Evolutionary conservation across 92 coral and sea anemone genomes (phyloP), one percentile per base, ranked within the genome.

Genomic region (Paragorgia papillata): DNA sequence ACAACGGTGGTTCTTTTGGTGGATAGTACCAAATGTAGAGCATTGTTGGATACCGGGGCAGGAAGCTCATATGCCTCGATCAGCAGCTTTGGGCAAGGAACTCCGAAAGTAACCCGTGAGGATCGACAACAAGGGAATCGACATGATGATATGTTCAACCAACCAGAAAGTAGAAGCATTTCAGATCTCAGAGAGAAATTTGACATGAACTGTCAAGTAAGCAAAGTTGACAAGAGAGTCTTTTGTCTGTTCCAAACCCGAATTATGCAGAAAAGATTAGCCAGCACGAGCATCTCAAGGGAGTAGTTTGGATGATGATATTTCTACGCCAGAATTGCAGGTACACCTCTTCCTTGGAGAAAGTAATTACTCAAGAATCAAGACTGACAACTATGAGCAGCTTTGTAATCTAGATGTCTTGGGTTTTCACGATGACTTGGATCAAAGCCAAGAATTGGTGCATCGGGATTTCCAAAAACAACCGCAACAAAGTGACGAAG

Each of bases 131-230:
- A 74, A 69, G 26, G 27, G 50, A 65, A 83, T 87, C 0, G 87
- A 86, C 31, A 87, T 81, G 89, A 89, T 85, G 86, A 53, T 89
- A 56, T 56, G 74, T 48, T 64, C 86, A 7, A 75, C 88, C 17
- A 60, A 75, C 35, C 87, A 88, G 74, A 82, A 73, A 57, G 57
- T 88, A 28, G 60, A 66, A 44, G 62, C 58, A 40, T 86, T 77
- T 31, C 79, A 40, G 41, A 80, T 28, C 51, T 81, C 19, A 34
- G 63, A 4, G 77, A 81, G 69, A 48, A 75, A 21, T 84, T 71
- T 62, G 76, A 76, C 43, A 81, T 87, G 88, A 62, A 80, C 21
- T 66, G 80, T 13, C 58, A 34, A 80, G 67, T 83, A 33, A 83
- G 39, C 22, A 87, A 83, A 55, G 88, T 87, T 35, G 88, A 87